A percentile compares a stretch with the other conserved stretches of the same genome.
Evolutionary conservation across 2,888 invertebrate genomes (phyloP).

Genomic region (Sipunculus nudus): DNA sequence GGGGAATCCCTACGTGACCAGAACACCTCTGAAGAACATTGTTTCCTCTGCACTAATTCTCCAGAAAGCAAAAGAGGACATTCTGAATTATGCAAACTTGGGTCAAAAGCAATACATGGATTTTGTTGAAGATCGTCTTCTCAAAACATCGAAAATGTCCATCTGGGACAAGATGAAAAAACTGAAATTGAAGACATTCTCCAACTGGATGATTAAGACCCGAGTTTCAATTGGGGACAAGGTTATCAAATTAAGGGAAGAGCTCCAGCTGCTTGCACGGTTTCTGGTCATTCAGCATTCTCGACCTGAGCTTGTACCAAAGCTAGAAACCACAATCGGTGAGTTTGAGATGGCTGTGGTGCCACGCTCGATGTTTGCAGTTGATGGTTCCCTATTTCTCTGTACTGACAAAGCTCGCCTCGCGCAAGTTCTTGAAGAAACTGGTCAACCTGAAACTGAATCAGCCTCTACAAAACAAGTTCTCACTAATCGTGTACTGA

Average conservation of each 20-base stretch:
- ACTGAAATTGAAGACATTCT: conserved; percentile 12
- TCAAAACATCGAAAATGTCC: not conserved
- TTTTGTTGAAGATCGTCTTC: conserved; percentile 4
- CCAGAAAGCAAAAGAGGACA: conserved; percentile 5
- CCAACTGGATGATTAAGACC: conserved; percentile 3
- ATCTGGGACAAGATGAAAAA: conserved; percentile 11
- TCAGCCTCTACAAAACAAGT: no score
- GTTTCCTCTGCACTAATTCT: conserved; percentile 8
- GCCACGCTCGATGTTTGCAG: conserved; percentile 10
- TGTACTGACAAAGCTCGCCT: conserved; percentile 21
- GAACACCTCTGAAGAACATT: conserved; percentile 4
- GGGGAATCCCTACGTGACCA: conserved; percentile 5
- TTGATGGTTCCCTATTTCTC: conserved; percentile 25
- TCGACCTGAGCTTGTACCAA: conserved; percentile 15
- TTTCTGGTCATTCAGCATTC: conserved; percentile 9
- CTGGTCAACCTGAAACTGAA: no score
- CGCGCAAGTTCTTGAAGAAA: conserved; percentile 16
- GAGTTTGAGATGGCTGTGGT: conserved; percentile 22
- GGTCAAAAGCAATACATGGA: conserved; percentile 15
- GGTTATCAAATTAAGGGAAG: conserved; percentile 12
- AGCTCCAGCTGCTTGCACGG: conserved; percentile 5
- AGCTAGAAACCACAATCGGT: conserved; percentile 20
- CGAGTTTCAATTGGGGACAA: not conserved
- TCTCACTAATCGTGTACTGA: no score
- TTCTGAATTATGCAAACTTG: conserved; percentile 6